phyloP scores from a whole-genome alignment of 2,797 vertebrate genomes.

The Natrix natrix region DNA sequence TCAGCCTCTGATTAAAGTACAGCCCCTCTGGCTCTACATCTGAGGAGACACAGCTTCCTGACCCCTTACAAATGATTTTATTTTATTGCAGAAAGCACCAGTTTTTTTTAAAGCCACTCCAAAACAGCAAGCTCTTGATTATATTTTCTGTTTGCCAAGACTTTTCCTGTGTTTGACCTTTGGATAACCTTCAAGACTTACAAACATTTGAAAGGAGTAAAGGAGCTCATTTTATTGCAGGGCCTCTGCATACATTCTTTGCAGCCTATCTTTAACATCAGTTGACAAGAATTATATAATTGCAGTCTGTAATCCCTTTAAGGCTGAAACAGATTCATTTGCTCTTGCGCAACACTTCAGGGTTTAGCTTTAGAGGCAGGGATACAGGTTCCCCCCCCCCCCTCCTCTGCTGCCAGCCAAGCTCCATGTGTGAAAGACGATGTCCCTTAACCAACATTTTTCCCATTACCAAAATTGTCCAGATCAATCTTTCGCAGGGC shows the following conservation, averaged over 20 bases:
- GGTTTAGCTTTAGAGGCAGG: slow-evolving; percentile 69
- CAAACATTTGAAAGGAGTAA: slow-evolving; percentile 82
- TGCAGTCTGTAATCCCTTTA: slow-evolving; percentile 89
- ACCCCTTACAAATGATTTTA: slow-evolving; percentile 69
- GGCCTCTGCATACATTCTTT: slow-evolving; percentile 79
- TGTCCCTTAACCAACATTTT: slow-evolving; percentile 53
- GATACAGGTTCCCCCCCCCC: slow-evolving; percentile 2
- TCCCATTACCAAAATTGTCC: slow-evolving; percentile 30
- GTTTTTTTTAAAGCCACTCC: slow-evolving; percentile 47
- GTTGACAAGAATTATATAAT: slow-evolving; percentile 97
- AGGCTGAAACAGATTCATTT: slow-evolving; percentile 77
- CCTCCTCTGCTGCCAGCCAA: slow-evolving; percentile 31
- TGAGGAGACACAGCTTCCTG: slow-evolving; percentile 59
- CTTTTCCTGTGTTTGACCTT: slow-evolving; percentile 83
- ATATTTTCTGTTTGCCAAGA: slow-evolving; percentile 72
- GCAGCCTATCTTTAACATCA: slow-evolving; percentile 86
- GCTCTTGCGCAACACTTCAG: slow-evolving; percentile 86
- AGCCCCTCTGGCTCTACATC: slow-evolving; percentile 69
- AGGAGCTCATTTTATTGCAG: slow-evolving; percentile 77
- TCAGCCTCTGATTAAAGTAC: slow-evolving; percentile 65
- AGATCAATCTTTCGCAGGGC: slow-evolving; percentile 20
- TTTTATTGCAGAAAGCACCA: slow-evolving; percentile 69
- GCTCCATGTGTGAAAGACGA: slow-evolving; percentile 39
- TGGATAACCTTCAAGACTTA: slow-evolving; percentile 79
- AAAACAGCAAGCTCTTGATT: slow-evolving; percentile 66